Evolutionary conservation across 1,140 invertebrate species (phyloP), one percentile per base, ranked within the genome.

Genomic region (Pinna nobilis): DNA sequence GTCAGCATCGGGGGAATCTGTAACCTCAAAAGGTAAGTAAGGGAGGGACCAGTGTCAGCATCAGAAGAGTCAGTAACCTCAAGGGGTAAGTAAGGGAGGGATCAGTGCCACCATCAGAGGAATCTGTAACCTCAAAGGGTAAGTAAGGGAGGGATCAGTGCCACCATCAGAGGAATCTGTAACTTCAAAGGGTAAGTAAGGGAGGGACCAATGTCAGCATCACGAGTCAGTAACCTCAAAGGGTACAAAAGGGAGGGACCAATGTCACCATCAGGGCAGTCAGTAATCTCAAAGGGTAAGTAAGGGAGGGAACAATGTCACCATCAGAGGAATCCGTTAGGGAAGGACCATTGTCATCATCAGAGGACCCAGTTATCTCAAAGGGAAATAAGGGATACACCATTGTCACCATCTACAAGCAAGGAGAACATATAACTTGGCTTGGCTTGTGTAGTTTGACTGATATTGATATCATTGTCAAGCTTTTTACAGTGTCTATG

Each of bases 21-120:
- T 9, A 6, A 33, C 64, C 13, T 50, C 74, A 18, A 53, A 44
- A 68, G 77, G 39, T 57, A 55, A 41, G 53, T 33, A 33, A 35
- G 72, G 69, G 64, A 81, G 79, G 63, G 79, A 81, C 65, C 74
- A 77, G 51, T n/a, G n/a, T n/a, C n/a, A n/a, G n/a, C n/a, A n/a
- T n/a, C n/a, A n/a, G n/a, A n/a, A n/a, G 72, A 72, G 44, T 41
- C 35, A 55, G 53, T 18, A 41, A 70, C n/a, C n/a, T n/a, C n/a
- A n/a, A 49, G 47, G 76, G 64, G 37, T 37, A 53, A 53, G 70
- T 75, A 44, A 69, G 76, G 32, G 70, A 70, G 49, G 66, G 33
- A 33, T 63, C 68, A 1, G 37, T 66, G 25, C 55, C 63, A 23
- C 47, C 70, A 18, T 18, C 70, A 37, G 71, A 78, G 32, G 76